These are phyloP conservation scores for Caenorhabditis becei DNA, from an alignment of 2,888 invertebrate species.

Conservation along the genomic window DNA sequence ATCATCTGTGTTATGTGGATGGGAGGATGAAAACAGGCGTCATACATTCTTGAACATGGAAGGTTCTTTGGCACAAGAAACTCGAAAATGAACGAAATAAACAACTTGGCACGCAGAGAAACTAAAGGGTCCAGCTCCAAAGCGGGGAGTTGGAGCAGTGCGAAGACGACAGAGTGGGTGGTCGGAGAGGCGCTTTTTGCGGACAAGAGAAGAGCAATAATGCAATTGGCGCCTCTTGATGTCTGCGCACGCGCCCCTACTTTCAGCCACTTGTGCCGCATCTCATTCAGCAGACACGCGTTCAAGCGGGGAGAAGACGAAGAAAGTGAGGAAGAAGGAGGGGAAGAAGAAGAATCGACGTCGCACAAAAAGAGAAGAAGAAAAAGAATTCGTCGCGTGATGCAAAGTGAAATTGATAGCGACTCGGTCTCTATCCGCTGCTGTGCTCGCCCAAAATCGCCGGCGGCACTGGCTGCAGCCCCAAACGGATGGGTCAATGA, in stretches of 20 bases:
- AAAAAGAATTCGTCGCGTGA: slow-evolving; percentile 48
- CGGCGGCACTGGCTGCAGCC: slow-evolving; percentile 1
- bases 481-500: slow-evolving; percentile 29
- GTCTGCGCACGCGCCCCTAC: slow-evolving; percentile 39
- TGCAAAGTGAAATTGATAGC: slow-evolving; percentile 52
- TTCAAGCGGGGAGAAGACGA: slow-evolving; percentile 41
- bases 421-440: background rate
- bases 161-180: slow-evolving; percentile 46
- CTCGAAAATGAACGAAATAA: background rate
- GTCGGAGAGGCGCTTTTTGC: slow-evolving; percentile 1
- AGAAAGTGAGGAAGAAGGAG: slow-evolving; percentile 7
- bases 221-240: slow-evolving; percentile 54
- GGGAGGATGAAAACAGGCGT: too few relatives aligned
- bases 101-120: slow-evolving; percentile 12
- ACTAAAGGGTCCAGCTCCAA: slow-evolving; percentile 30
- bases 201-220: slow-evolving; percentile 50
- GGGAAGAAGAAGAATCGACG: slow-evolving; percentile 2
- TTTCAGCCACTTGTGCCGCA: slow-evolving; percentile 45
- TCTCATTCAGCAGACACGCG: slow-evolving; percentile 27
- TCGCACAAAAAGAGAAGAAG: slow-evolving; percentile 7
- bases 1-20: background rate
- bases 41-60: too few relatives aligned
- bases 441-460: slow-evolving; percentile 1
- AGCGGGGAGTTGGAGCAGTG: slow-evolving; percentile 11
- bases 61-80: too few relatives aligned